These are phyloP conservation scores for Notothenia coriiceps DNA, from an alignment of 2,113 vertebrate species.

Conservation along the genomic window DNA sequence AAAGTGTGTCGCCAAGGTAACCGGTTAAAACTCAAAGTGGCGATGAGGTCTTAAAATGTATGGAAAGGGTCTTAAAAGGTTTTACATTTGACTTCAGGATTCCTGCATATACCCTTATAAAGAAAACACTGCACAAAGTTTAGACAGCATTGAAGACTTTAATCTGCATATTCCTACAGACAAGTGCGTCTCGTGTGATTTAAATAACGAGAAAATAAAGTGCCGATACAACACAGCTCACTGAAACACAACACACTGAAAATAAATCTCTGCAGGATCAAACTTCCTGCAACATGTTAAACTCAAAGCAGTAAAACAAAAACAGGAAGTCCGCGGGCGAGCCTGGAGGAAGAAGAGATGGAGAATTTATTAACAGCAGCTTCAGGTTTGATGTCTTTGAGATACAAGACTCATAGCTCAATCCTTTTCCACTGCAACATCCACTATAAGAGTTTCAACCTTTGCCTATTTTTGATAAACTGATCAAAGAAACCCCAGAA, in stretches of 20 bases:
- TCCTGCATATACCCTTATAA: background rate
- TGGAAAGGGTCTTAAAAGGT: no score
- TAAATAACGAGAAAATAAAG: constrained; percentile 14
- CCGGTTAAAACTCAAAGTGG: no score
- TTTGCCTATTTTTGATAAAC: no score
- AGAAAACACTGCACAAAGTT: background rate
- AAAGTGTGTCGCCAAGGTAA: no score
- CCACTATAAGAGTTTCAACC: no score
- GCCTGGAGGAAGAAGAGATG: constrained; percentile 24
- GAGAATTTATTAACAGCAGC: background rate
- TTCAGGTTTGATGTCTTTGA: background rate
- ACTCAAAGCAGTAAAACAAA: constrained; percentile 12
- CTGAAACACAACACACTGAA: constrained; percentile 18
- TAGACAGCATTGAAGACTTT: constrained; percentile 1
- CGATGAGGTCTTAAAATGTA: no score
- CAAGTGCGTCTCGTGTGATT: background rate
- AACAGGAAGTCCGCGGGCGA: background rate
- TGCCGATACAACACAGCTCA: background rate
- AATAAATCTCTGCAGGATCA: constrained; percentile 4
- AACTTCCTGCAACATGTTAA: background rate
- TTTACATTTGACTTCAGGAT: no score
- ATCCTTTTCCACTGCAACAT: no score
- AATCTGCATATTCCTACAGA: constrained; percentile 12
- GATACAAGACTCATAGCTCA: background rate
- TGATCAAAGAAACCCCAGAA: no score